A percentile compares a stretch with the other conserved stretches of the same genome.
Conservation (phyloP, 2,888 invertebrate species). For the Elaeidobius kamerunicus region DNA sequence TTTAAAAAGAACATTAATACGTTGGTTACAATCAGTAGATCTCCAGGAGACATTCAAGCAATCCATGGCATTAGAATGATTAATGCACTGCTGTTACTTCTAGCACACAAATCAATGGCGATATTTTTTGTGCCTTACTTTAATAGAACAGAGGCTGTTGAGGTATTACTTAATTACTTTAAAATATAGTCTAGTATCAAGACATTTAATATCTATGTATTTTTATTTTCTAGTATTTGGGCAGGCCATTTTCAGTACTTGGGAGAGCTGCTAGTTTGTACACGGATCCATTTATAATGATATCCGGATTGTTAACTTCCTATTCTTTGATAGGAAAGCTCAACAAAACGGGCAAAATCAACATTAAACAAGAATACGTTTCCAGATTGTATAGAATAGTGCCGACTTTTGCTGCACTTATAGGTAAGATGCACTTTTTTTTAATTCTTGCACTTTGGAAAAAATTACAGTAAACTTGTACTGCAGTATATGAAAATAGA, state of each 20-base stretch:
- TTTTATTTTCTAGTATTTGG: constrained; percentile 52
- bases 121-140: constrained; percentile 64
- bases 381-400: constrained; percentile 60
- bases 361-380: constrained; percentile 59
- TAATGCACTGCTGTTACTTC: constrained; percentile 61
- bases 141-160: constrained; percentile 64
- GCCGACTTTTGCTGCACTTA: constrained; percentile 62
- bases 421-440: no score
- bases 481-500: no score
- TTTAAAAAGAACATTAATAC: constrained; percentile 57
- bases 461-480: no score
- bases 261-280: constrained; percentile 67
- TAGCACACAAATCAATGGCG: constrained; percentile 71
- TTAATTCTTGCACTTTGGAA: no score
- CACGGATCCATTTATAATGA: constrained; percentile 69
- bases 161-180: constrained; percentile 54
- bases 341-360: constrained; percentile 54
- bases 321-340: constrained; percentile 61
- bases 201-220: constrained; percentile 6
- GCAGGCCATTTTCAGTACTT: constrained; percentile 63
- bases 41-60: constrained; percentile 57
- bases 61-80: constrained; percentile 66
- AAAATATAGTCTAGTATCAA: no score
- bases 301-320: constrained; percentile 64
- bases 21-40: constrained; percentile 54